Evolutionary conservation across 2,888 invertebrate species (phyloP), one percentile per base, ranked within the genome.

Genomic region (Chymomyza fuscimana): DNA sequence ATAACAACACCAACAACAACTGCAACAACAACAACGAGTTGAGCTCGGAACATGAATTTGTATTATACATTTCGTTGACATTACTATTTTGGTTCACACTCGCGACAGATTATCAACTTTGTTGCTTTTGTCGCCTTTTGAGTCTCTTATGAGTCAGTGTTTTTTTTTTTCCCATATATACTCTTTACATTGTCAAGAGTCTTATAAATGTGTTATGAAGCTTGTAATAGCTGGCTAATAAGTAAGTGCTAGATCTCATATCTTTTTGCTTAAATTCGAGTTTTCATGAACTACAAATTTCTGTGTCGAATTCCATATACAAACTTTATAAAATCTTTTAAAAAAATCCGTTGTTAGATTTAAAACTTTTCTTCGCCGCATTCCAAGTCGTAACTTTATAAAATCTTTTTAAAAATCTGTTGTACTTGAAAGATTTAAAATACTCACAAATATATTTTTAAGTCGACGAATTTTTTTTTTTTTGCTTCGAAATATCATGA

Each of bases 21-120:
- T 4, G 5, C 40, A 40, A 15, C 5, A 12, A 46, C 40, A 46
- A 46, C 40, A 46, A 46, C 40, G 40, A 46, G 40, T 12, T 12
- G 40, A 46, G 40, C 40, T 46, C 12, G 40, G 40, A 10, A 46
- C 40, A 46, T 46, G 40, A 46, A 46, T 46, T 46, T 46, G 10
- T 46, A 12, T 46, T 46, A 46, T 46, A 46, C 40, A 46, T 54
- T 54, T 54, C 16, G 16, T 54, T 54, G 54, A 16, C 54, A 54
- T 54, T 54, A 54, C 22, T 54, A n/a, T 54, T 54, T 16, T 54
- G 16, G 54, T 54, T 54, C 54, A 54, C 54, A 19, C 54, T 19
- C 22, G 15, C 54, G 16, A 54, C 15, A 54, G 22, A 54, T 54
- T 54, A 54, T 54, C 16, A 54, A 12, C 40, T 46, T 46, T 46